Conservation (phyloP, 2,797 vertebrate genomes). For the Etheostoma nigrum region DNA sequence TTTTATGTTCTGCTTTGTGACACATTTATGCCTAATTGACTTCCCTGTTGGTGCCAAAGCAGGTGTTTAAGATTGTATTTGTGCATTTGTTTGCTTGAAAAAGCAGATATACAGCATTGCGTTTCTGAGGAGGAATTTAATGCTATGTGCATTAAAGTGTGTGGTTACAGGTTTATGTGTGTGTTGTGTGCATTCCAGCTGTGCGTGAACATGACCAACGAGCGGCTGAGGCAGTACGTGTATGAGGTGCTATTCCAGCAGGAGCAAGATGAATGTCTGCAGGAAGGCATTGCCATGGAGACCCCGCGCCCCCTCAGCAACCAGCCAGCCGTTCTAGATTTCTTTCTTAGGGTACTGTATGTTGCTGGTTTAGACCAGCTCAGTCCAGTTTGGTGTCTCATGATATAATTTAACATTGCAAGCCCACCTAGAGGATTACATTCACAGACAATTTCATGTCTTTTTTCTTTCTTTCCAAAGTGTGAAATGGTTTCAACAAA, state of each 20-base stretch:
- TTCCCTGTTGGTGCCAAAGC: conserved; percentile 28
- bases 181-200: conserved; percentile 85
- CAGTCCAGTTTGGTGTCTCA: conserved; percentile 31
- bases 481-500: background rate
- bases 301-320: conserved; percentile 86
- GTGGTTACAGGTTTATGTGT: conserved; percentile 39
- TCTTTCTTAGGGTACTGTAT: conserved; percentile 95
- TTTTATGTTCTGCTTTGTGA: conserved; percentile 3
- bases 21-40: conserved; percentile 47
- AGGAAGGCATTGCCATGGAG: conserved; percentile 95
- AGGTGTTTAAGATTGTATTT: conserved; percentile 34
- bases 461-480: background rate
- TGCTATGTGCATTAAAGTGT: conserved; percentile 32
- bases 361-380: conserved; percentile 35
- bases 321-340: conserved; percentile 90
- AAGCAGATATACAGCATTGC: conserved; percentile 38
- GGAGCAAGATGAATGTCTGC: conserved; percentile 93
- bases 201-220: conserved; percentile 97
- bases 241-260: conserved; percentile 94
- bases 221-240: conserved; percentile 92
- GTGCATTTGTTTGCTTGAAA: conserved; percentile 47
- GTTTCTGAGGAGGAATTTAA: conserved; percentile 44
- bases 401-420: conserved; percentile 1
- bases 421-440: background rate
- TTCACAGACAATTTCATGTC: background rate